Evolutionary conservation across 1,140 invertebrate species (phyloP), one percentile per base, ranked within the genome.

Genomic region (Drosophila navojoa): DNA sequence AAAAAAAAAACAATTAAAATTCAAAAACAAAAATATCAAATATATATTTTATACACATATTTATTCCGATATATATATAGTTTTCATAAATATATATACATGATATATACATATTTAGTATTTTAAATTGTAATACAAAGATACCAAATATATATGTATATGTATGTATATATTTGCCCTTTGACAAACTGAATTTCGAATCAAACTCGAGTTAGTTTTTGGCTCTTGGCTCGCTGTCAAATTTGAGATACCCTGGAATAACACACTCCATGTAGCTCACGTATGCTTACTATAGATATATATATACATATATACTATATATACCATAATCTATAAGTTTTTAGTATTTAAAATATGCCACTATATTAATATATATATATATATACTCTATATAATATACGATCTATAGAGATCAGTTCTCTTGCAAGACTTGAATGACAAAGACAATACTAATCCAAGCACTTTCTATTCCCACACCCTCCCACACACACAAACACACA

Each of bases 371-470:
- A 27, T 58, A 59, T 38, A 13, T 45, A 32, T 32, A 32, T 2
- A 9, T 38, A 47, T 16, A 68, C 62, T 27, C 57, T 47, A 40
- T 64, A 38, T 66, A 38, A 11, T 38, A 13, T 45, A 47, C 29
- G 68, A 67, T 27, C 58, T 53, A 40, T 64, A 38, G 35, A 38
- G 35, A 38, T 38, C 35, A 13, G 1, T 10, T 38, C 35, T 11
- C 35, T 38, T 66, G 72, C 59, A 63, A 63, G 49, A 55, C 15
- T 38, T 77, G 63, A 74, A 61, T 80, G 77, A 84, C 53, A 85
- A 67, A 71, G 5, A 85, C 7, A 35, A 38, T 81, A 89, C 77
- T 90, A 85, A 90, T 85, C 72, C 72, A 67, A 80, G 53, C 29
- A 63, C 47, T 27, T 9, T 54, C 40, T 47, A 47, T 59, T 47